These are phyloP conservation scores for Arizona elegans DNA, from an alignment of 2,113 vertebrate genomes.

Conservation along the genomic window DNA sequence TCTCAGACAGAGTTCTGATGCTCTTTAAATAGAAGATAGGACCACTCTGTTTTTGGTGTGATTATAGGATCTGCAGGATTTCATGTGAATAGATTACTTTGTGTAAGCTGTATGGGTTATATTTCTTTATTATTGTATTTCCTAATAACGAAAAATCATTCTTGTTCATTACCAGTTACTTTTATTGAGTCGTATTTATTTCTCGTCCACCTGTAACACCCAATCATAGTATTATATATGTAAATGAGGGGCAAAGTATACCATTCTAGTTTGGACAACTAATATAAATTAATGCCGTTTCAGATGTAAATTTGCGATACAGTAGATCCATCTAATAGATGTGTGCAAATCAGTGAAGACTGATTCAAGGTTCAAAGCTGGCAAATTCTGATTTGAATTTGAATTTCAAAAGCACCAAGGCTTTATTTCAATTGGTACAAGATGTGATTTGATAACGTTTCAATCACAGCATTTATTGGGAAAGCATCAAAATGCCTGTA, in stretches of 20 bases:
- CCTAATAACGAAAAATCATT: conserved; percentile 14
- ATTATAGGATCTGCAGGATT: too few relatives aligned
- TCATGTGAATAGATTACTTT: not conserved
- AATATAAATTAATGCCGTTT: not conserved
- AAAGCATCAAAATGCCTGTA: not conserved
- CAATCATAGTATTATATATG: not conserved
- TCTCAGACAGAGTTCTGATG: not conserved
- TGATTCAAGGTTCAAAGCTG: not conserved
- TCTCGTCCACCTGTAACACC: not conserved
- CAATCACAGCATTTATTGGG: not conserved
- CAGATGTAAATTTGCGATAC: not conserved
- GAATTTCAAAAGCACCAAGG: not conserved
- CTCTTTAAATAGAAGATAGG: not conserved
- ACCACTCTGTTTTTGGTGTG: too few relatives aligned
- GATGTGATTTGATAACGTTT: not conserved
- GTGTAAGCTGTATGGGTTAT: conserved; percentile 18
- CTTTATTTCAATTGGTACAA: not conserved
- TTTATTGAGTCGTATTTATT: not conserved
- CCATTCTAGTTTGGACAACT: not conserved
- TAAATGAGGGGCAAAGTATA: not conserved
- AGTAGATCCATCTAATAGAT: not conserved
- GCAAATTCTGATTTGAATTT: not conserved
- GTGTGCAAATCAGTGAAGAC: not conserved
- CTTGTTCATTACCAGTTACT: not conserved
- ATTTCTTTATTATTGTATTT: not conserved